A percentile compares a stretch with the other conserved stretches of the same genome.
Evolutionary conservation across 2,113 vertebrate species (phyloP).

Genomic region (Natator depressus): DNA sequence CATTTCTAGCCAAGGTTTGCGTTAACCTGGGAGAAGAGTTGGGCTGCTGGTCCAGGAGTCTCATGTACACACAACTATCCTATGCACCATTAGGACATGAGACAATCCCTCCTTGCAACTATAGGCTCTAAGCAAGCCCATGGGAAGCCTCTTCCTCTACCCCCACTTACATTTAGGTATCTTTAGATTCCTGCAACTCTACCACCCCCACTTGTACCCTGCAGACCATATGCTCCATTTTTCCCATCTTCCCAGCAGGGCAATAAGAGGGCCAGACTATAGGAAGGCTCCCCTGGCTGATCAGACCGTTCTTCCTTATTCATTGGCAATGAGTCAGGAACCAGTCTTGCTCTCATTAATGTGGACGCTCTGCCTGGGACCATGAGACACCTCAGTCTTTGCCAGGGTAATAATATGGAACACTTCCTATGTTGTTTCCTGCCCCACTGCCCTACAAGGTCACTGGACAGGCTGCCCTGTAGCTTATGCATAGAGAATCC

Average conservation of each 20-base stretch:
- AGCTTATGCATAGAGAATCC: not conserved
- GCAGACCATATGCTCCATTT: not conserved
- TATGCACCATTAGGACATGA: not conserved
- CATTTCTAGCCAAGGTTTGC: not conserved
- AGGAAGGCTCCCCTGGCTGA: not conserved
- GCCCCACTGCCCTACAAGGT: not conserved
- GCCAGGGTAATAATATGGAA: not conserved
- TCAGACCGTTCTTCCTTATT: not conserved
- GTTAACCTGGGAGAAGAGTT: not conserved
- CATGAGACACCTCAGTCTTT: no score
- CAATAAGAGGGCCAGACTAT: not conserved
- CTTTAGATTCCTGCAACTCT: not conserved
- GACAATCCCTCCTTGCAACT: not conserved
- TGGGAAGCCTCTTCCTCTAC: not conserved
- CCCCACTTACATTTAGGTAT: not conserved
- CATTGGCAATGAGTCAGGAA: not conserved
- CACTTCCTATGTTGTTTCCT: not conserved
- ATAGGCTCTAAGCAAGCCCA: not conserved
- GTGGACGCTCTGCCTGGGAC: not conserved
- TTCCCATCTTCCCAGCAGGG: not conserved
- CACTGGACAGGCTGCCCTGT: fast-evolving
- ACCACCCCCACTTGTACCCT: not conserved
- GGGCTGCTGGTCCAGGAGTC: not conserved
- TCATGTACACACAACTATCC: not conserved
- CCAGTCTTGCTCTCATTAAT: not conserved